Base-by-base conservation (phyloP, 2,113 vertebrate genomes). In the Ciconia boyciana region DNA sequence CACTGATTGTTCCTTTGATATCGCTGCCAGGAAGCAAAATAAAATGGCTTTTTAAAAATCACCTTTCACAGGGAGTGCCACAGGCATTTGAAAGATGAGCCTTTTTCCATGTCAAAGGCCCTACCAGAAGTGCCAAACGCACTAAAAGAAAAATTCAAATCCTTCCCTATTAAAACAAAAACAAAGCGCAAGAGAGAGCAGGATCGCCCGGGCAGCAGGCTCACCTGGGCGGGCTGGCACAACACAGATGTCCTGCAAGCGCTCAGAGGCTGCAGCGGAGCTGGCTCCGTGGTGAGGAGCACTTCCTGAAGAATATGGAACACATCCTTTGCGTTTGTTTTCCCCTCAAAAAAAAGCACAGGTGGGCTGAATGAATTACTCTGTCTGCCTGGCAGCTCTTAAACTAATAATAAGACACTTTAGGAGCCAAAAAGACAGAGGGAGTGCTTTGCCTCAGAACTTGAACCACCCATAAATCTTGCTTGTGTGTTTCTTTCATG, bases 1-100 rank as follows among this genome's bases (percentile, higher is more conserved):
- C 70, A 81, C 87, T 94, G 87, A 94, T 95, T 87, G 72, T 41
- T 94, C 80, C 96, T 98, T 98, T 97, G 96, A 98, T 98, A 97
- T 96, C 43, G 51, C 14, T 96, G 94, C 96, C 97, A 98, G 95
- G 91, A 96, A 98, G 86, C 88, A 93, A 98, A 97, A 94, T 95
- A 88, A 89, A 82, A 94, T 52, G 82, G 41, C 70, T 61, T 92
- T 97, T 95, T 76, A 77, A 96, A 94, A 79, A 78, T 94, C 94
- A 84, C 91, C 51, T 97, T 98, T 96, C 85, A 94, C 68, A 84
- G 41, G 72, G 83, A 96, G 16, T 68, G 97, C 89, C 87, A 92
- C 43, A 84, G 96, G 87, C 82, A 82, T 83, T 90, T 88, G 93
- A 94, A 96, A 96, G 89, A 96, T 78, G 92, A 97, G 55, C 68